Conservation (phyloP, 2,113 vertebrate species). For the Cranoglanis bouderius region DNA sequence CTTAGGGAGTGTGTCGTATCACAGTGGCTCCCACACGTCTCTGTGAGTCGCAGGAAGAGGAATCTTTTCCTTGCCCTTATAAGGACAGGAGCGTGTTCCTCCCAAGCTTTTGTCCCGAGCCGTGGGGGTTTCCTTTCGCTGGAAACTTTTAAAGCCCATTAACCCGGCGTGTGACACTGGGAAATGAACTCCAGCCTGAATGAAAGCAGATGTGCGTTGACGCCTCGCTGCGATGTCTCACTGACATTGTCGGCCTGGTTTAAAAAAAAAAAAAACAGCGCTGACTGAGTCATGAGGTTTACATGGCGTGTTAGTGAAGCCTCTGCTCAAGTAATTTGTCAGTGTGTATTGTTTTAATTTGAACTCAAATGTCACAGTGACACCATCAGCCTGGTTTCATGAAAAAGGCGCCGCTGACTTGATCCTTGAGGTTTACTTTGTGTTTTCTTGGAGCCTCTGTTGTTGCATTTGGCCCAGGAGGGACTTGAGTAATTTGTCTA, state of each 20-base stretch:
- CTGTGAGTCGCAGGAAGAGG: slow-evolving; percentile 37
- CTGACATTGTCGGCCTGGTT: neutral
- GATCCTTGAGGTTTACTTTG: neutral
- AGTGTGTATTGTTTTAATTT: slow-evolving; percentile 18
- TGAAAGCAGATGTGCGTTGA: slow-evolving; percentile 37
- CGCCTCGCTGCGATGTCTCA: slow-evolving; percentile 29
- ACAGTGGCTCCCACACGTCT: slow-evolving; percentile 7
- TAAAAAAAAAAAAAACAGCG: neutral
- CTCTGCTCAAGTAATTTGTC: neutral
- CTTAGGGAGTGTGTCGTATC: slow-evolving; percentile 4
- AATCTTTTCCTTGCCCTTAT: slow-evolving; percentile 42
- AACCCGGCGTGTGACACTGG: slow-evolving; percentile 35
- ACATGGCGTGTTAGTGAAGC: neutral
- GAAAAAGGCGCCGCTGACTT: neutral
- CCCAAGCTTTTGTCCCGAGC: slow-evolving; percentile 31
- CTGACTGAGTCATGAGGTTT: neutral
- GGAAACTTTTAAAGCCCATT: slow-evolving; percentile 31
- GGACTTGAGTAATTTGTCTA: neutral
- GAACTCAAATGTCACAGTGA: slow-evolving; percentile 1
- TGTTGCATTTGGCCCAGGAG: neutral
- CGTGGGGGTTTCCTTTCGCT: slow-evolving; percentile 34
- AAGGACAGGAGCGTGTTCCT: slow-evolving; percentile 44
- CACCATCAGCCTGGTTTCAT: neutral
- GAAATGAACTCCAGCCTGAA: slow-evolving; percentile 36
- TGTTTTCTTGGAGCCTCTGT: neutral